Evolutionary conservation across 2,113 vertebrate species (phyloP).

Genomic region (Nansenia antarctica): DNA sequence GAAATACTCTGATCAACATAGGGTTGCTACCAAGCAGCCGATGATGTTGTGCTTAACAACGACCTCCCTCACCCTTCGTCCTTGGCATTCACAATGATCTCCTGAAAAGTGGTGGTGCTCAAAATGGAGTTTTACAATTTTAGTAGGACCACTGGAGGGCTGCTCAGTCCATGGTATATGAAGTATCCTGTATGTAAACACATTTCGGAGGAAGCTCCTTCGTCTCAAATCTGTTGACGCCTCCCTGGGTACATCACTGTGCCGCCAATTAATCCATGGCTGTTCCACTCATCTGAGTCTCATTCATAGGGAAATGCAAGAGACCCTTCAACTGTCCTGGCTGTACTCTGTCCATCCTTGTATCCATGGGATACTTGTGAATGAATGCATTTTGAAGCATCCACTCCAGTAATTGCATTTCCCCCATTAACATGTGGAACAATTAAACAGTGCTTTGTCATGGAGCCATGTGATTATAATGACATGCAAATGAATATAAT

Average conservation of each 20-base stretch:
- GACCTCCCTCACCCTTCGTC: not conserved
- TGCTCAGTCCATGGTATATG: no score
- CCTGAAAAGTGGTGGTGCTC: no score
- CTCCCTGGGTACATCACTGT: no score
- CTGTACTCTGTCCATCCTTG: not conserved
- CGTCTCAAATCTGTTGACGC: no score
- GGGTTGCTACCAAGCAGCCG: no score
- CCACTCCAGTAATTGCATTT: not conserved
- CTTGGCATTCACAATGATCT: not conserved
- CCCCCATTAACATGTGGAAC: constrained; percentile 13
- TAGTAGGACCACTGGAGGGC: no score
- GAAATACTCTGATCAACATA: no score
- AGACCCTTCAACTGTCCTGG: no score
- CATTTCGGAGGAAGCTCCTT: no score
- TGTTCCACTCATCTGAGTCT: not conserved
- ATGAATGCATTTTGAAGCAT: not conserved
- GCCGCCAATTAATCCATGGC: no score
- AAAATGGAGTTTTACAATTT: no score
- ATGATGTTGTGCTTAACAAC: not conserved
- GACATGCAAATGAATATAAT: constrained; percentile 32
- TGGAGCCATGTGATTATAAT: constrained; percentile 35
- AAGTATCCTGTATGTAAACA: no score
- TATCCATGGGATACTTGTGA: not conserved
- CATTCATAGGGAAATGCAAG: not conserved
- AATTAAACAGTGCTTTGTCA: constrained; percentile 18